Percentiles rank a stretch among this genome's conserved stretches.
Conservation (phyloP, 2,113 vertebrate genomes). For the Gavialis gangeticus region DNA sequence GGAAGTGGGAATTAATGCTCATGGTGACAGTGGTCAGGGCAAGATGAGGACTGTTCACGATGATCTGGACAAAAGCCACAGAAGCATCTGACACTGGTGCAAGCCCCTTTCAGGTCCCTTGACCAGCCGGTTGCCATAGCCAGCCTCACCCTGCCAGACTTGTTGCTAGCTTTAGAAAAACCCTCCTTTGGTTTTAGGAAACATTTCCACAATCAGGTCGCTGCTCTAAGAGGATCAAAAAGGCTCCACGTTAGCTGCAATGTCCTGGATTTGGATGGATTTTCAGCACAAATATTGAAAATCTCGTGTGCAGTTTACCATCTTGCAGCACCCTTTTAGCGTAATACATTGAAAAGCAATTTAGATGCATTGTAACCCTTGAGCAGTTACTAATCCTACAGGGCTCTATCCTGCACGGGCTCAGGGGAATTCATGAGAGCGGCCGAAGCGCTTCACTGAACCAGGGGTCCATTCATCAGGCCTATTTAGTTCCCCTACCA, state of each 20-base stretch:
- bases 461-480: background rate
- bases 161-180: conserved; percentile 11
- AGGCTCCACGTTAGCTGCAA: conserved; percentile 29
- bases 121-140: background rate
- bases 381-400: background rate
- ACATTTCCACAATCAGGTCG: conserved; percentile 42
- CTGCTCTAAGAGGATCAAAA: conserved; percentile 60
- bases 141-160: background rate
- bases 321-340: background rate
- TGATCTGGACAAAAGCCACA: background rate
- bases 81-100: conserved; percentile 3
- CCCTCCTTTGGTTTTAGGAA: background rate
- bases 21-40: background rate
- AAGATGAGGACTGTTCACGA: background rate
- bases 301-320: background rate
- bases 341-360: background rate
- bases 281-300: conserved; percentile 32
- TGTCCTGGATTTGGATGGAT: conserved; percentile 52
- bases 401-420: background rate
- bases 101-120: background rate
- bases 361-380: conserved; percentile 28
- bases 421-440: background rate
- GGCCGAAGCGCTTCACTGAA: conserved; percentile 14
- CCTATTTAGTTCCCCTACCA: fast-evolving
- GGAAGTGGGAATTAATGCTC: background rate